These are phyloP conservation scores for Cardiocondyla obscurior DNA, from an alignment of 1,140 invertebrate genomes.

Conservation along the genomic window DNA sequence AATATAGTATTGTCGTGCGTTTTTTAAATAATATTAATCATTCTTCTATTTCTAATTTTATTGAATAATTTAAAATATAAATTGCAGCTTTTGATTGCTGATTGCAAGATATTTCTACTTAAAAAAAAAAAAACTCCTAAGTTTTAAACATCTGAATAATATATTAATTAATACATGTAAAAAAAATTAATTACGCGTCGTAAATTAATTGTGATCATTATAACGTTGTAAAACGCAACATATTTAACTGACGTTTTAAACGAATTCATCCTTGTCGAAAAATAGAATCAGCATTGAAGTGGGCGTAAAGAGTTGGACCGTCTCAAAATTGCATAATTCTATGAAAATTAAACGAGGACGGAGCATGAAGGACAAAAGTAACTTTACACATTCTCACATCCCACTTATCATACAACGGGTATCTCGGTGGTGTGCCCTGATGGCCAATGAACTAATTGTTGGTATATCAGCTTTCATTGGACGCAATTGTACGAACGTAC, in stretches of 20 bases:
- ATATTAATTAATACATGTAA: background rate
- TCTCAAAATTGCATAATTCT: slow-evolving; percentile 64
- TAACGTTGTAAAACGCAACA: background rate
- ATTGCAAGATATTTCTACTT: background rate
- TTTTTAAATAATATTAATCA: background rate
- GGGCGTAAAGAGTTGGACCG: slow-evolving; percentile 41
- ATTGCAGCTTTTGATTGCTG: background rate
- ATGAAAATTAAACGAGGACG: slow-evolving; percentile 48
- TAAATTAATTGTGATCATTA: background rate
- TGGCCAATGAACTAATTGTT: slow-evolving; percentile 79
- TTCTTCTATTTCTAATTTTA: background rate
- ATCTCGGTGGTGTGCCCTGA: slow-evolving; percentile 67
- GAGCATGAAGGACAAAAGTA: slow-evolving; percentile 34
- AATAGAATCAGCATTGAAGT: slow-evolving; percentile 46
- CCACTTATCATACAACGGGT: slow-evolving; percentile 36
- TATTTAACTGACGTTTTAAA: slow-evolving; percentile 31
- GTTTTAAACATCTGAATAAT: too few relatives aligned
- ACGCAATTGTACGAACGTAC: slow-evolving; percentile 75
- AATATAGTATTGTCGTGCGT: background rate
- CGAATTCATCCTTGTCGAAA: slow-evolving; percentile 36
- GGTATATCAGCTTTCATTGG: slow-evolving; percentile 80
- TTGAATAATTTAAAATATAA: background rate
- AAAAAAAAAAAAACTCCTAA: too few relatives aligned
- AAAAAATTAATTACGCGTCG: background rate
- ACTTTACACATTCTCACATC: background rate